Evolutionary conservation across 2,797 vertebrate species (phyloP), one percentile per base, ranked within the genome.

Genomic region (Melanotaenia maccullochi): DNA sequence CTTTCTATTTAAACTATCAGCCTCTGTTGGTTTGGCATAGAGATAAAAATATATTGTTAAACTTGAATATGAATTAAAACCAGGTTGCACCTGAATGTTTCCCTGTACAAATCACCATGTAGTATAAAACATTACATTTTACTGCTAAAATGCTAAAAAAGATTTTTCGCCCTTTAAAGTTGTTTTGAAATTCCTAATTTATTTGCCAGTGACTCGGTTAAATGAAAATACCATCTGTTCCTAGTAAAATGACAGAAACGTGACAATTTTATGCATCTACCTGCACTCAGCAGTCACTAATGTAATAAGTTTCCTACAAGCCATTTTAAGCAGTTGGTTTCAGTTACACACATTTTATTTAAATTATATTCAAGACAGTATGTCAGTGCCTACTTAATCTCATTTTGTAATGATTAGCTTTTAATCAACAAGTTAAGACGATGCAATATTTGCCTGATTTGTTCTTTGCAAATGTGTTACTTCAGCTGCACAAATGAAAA

Each of bases 161-260:
- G 57, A 16, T 57, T 54, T 49, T 40, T 63, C 25, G 68, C 62
- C 66, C 49, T 28, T 25, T 55, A 51, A 68, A 67, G 60, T 62
- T 60, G n/a, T 11, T 16, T 55, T 36, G 9, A 68, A 38, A 61
- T 58, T 40, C 35, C 52, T 81, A 74, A 73, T 84, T 83, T 73
- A 62, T 62, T 51, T 69, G 65, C 68, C 49, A 71, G 62, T 74
- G 73, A 71, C 69, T 78, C 35, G 65, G 49, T 66, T 60, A 49
- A 85, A 88, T 84, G 56, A 85, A 89, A 87, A 85, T 79, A 59
- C 74, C 80, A 84, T 89, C 81, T 89, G 84, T 57, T 79, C 68
- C 70, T 84, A 77, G 64, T 82, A 76, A 84, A 82, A 80, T 83
- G 71, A 49, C 35, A 67, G 52, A 54, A 57, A 54, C 35, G 64